phyloP scores from a whole-genome alignment of 2,113 vertebrate species.

The Struthio camelus region DNA sequence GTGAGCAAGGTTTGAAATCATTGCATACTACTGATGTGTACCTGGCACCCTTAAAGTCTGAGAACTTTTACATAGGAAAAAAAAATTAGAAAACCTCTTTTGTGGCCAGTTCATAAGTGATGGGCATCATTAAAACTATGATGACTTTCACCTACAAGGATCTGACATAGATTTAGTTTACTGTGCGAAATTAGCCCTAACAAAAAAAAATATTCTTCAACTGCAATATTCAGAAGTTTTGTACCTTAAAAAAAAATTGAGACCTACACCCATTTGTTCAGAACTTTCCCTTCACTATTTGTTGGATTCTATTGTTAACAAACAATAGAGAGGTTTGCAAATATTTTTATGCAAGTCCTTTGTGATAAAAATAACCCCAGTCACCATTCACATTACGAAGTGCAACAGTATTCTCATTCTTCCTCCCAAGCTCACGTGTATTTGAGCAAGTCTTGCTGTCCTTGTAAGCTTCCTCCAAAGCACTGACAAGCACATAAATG shows the following conservation, averaged over 20 bases:
- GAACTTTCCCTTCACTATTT: slow-evolving; percentile 44
- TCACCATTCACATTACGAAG: not conserved
- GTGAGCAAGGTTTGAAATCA: not conserved
- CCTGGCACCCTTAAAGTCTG: not conserved
- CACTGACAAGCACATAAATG: not conserved
- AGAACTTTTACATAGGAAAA: not conserved
- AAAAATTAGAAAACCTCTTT: not conserved
- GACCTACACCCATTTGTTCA: not conserved
- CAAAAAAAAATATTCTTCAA: not conserved
- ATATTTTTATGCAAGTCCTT: slow-evolving; percentile 14
- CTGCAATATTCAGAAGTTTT: not conserved
- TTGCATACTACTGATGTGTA: not conserved
- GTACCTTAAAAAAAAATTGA: slow-evolving; percentile 37
- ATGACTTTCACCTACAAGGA: not conserved
- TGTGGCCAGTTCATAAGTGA: not conserved
- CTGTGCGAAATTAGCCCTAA: not conserved
- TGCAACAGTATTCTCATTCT: not conserved
- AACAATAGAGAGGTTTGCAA: slow-evolving; percentile 49
- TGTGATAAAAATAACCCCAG: slow-evolving; percentile 53
- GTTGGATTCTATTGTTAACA: slow-evolving; percentile 41
- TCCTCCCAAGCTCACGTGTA: not conserved
- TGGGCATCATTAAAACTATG: not conserved
- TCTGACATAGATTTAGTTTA: not conserved
- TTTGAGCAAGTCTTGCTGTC: not conserved
- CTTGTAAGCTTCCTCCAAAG: not conserved